Evolutionary conservation across 2,888 invertebrate species (phyloP).

Genomic region (Acanthosepion esculentum): DNA sequence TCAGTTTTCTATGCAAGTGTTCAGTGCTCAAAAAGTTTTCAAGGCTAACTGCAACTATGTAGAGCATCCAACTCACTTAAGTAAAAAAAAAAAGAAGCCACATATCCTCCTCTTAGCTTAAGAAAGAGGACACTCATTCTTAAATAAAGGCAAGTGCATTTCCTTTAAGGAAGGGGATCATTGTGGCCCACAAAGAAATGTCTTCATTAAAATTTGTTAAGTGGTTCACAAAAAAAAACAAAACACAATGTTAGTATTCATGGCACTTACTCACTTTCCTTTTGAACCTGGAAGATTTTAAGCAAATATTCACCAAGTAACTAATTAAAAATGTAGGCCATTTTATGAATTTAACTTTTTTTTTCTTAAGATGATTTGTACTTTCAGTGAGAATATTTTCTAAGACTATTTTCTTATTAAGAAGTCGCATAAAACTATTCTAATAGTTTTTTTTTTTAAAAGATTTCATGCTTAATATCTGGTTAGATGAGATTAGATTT

Average conservation of each 20-base stretch:
- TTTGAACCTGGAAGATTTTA: background rate
- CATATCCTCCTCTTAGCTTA: background rate
- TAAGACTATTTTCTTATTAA: too few species aligned
- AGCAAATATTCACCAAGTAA: background rate
- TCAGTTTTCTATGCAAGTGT: background rate
- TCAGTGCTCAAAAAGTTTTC: background rate
- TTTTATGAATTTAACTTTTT: background rate
- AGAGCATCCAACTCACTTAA: background rate
- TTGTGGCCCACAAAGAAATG: background rate
- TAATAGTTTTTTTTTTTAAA: too few species aligned
- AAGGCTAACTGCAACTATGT: background rate
- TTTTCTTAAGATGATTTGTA: too few species aligned
- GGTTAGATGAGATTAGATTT: too few species aligned
- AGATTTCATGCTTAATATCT: too few species aligned
- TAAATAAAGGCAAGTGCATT: background rate
- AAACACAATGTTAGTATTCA: background rate
- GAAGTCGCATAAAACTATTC: too few species aligned
- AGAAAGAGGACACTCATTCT: background rate
- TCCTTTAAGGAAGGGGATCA: too few species aligned
- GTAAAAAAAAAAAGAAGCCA: background rate
- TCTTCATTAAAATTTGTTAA: conserved; percentile 33
- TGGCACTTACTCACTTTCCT: background rate
- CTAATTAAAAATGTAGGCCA: background rate
- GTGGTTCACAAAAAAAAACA: background rate
- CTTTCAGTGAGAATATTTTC: too few species aligned